A percentile compares a stretch with the other conserved stretches of the same genome.
Conservation (phyloP, 2,888 invertebrate genomes). For the Mimumesa dahlbomi region DNA sequence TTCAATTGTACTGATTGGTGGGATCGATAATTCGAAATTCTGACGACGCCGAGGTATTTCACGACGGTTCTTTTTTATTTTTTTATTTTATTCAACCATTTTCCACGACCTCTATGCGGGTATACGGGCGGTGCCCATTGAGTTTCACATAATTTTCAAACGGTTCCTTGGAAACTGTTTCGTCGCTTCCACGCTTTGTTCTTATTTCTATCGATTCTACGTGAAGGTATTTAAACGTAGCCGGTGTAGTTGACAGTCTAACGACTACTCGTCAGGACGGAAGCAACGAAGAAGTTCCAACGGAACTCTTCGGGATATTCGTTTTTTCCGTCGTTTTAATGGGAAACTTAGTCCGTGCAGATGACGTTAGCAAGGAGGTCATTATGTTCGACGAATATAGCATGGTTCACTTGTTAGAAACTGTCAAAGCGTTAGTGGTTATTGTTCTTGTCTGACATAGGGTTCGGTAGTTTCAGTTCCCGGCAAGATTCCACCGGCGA, state of each 20-base stretch:
- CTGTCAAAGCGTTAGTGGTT: slow-evolving; percentile 4
- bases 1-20: no score
- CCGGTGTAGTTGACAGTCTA: slow-evolving; percentile 45
- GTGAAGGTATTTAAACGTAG: no score
- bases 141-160: no score
- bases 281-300: slow-evolving; percentile 30
- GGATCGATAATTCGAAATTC: no score
- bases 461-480: slow-evolving; percentile 6
- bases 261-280: slow-evolving; percentile 30
- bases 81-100: no score
- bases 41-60: no score
- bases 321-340: slow-evolving; percentile 13
- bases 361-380: slow-evolving; percentile 28
- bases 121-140: no score
- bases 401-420: neutral
- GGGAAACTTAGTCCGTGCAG: slow-evolving; percentile 38
- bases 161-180: no score
- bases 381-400: slow-evolving; percentile 35
- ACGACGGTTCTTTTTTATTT: no score
- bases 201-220: no score
- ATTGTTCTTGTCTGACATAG: slow-evolving; percentile 10
- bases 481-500: slow-evolving; percentile 9
- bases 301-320: slow-evolving; percentile 31
- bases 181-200: no score
- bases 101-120: no score